These are phyloP conservation scores for Bunonema sp. DNA, from an alignment of 2,888 invertebrate species.

Conservation along the genomic window DNA sequence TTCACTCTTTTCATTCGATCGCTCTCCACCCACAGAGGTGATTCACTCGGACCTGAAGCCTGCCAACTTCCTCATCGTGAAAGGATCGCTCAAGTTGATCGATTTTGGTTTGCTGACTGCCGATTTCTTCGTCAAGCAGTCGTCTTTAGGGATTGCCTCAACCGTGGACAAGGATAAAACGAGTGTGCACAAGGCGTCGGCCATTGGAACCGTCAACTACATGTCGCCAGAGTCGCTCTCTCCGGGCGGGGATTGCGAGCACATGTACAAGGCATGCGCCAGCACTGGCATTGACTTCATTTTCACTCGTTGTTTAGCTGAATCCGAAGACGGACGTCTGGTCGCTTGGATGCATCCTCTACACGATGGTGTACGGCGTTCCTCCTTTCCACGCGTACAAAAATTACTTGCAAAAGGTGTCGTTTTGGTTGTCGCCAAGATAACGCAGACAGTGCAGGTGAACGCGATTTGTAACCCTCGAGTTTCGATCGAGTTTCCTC, in stretches of 20 bases:
- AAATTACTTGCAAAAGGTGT: constrained; percentile 39
- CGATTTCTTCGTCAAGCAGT: no score
- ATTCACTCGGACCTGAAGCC: constrained; percentile 93
- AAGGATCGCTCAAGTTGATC: constrained; percentile 73
- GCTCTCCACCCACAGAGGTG: constrained; percentile 56
- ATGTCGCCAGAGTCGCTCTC: constrained; percentile 4
- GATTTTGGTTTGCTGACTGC: no score
- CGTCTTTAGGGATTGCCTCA: constrained; percentile 81
- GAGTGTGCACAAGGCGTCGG: background rate
- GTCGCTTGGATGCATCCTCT: constrained; percentile 90
- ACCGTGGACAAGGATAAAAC: constrained; percentile 61
- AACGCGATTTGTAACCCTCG: constrained; percentile 1
- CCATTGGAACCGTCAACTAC: constrained; percentile 46
- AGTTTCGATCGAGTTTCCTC: constrained; percentile 2
- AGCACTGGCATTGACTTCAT: background rate
- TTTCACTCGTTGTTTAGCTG: constrained; percentile 53
- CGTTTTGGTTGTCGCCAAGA: background rate
- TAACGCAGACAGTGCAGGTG: background rate
- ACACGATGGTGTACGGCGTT: constrained; percentile 71
- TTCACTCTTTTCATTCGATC: background rate
- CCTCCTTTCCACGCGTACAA: constrained; percentile 76
- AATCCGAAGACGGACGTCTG: constrained; percentile 84
- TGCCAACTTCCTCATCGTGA: constrained; percentile 77
- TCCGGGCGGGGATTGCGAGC: background rate
- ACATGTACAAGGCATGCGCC: background rate